Percentiles rank a stretch among this genome's conserved stretches.
Conservation (phyloP, 2,113 vertebrate species). For the Dascyllus trimaculatus region DNA sequence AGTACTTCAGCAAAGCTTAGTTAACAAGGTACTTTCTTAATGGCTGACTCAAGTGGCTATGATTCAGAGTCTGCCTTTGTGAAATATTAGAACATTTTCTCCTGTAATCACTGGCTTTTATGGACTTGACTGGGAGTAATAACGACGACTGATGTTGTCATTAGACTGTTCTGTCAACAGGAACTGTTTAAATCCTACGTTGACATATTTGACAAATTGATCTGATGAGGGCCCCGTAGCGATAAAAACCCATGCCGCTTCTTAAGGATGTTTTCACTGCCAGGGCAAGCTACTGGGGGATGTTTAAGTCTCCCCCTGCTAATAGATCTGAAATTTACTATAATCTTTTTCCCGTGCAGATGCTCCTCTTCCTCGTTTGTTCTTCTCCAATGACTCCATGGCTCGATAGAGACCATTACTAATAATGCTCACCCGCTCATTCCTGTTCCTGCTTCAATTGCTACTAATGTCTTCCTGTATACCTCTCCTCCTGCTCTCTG, state of each 20-base stretch:
- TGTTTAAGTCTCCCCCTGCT: background rate
- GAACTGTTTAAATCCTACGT: constrained; percentile 50
- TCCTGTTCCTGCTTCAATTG: constrained; percentile 49
- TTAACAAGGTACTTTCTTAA: too few species aligned
- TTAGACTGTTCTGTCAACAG: constrained; percentile 76
- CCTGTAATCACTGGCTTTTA: constrained; percentile 76
- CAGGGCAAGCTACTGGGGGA: background rate
- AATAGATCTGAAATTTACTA: background rate
- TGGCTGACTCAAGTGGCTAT: background rate
- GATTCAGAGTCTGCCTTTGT: constrained; percentile 26
- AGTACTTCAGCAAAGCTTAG: background rate
- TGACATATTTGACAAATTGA: constrained; percentile 38
- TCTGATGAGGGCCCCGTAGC: constrained; percentile 6
- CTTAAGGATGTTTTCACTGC: constrained; percentile 18
- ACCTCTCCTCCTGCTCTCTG: constrained; percentile 88
- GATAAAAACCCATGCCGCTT: background rate
- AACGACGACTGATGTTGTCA: constrained; percentile 56
- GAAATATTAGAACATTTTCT: constrained; percentile 40
- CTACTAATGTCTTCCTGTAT: constrained; percentile 75
- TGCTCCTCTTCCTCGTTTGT: background rate
- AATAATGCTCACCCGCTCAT: constrained; percentile 52
- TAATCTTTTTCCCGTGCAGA: constrained; percentile 14
- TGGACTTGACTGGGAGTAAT: constrained; percentile 47
- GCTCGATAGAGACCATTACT: constrained; percentile 24
- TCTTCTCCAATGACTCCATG: constrained; percentile 11